These are phyloP conservation scores for Dicranocentrus wangi DNA, from an alignment of 2,888 invertebrate species.

Conservation along the genomic window DNA sequence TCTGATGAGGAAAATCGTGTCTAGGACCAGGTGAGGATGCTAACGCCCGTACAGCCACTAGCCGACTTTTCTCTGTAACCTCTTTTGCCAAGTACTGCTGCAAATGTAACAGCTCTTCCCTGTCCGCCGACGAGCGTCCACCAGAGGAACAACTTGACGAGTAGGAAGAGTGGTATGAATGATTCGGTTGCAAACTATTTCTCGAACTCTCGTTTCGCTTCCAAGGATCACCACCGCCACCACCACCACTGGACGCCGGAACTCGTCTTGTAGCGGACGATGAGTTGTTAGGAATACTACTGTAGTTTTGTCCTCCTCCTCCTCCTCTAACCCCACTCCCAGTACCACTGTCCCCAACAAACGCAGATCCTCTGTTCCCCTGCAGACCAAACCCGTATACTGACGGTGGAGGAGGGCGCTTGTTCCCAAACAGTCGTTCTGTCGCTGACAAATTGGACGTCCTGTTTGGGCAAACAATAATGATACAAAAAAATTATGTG, in stretches of 20 bases:
- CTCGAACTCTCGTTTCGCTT: conserved; percentile 43
- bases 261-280: not conserved
- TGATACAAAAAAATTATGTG: too few relatives aligned
- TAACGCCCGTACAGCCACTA: conserved; percentile 70
- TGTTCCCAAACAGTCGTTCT: conserved; percentile 60
- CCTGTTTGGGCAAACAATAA: not conserved
- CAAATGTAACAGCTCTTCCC: conserved; percentile 71
- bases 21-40: conserved; percentile 66
- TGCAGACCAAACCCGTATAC: conserved; percentile 48
- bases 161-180: conserved; percentile 69
- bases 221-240: conserved; percentile 39
- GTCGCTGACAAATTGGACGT: conserved; percentile 58
- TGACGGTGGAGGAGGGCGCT: conserved; percentile 52
- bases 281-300: conserved; percentile 8
- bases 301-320: conserved; percentile 35
- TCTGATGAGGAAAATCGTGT: conserved; percentile 57
- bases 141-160: conserved; percentile 68
- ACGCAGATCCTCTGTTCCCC: conserved; percentile 32
- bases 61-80: conserved; percentile 71
- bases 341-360: not conserved
- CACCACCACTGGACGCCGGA: not conserved
- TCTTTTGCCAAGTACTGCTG: conserved; percentile 72
- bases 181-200: conserved; percentile 61
- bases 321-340: conserved; percentile 6
- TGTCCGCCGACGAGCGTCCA: conserved; percentile 68